Evolutionary conservation across 2,797 vertebrate species (phyloP), one percentile per base, ranked within the genome.

Genomic region (Xerus rutilus): DNA sequence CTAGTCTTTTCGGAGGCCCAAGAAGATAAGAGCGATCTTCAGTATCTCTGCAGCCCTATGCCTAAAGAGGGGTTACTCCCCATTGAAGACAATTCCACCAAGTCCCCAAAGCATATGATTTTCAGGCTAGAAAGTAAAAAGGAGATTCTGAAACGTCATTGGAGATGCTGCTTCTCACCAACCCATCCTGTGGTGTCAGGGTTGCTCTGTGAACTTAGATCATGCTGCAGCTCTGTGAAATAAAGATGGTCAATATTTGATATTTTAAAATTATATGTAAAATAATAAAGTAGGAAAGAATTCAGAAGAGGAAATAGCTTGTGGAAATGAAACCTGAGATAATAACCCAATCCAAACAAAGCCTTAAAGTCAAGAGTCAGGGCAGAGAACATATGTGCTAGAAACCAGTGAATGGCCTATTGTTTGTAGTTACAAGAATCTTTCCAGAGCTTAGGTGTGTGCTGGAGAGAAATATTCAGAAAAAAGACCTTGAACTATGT

Each of bases 251-350:
- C 74, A 94, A 43, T 52, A 72, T 81, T 52, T 47, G 28, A 62
- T 91, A 70, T 35, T 92, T 96, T 28, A 82, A 95, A 92, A 69
- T 77, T 49, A 78, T 15, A 47, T 47, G 30, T 57, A 67, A 79
- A 79, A 45, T 25, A 84, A 52, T 59, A 74, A 95, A 90, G 70
- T 23, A 91, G 89, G 20, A 81, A 76, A 84, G 47, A 57, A 76
- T 43, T 85, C 81, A 67, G 74, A 64, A 89, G 83, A 69, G 47
- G 28, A 83, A 92, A 72, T 9, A 82, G 20, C 21, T 67, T 39
- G 25, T 84, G 11, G 69, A 83, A 78, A 79, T 93, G 17, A 94
- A 94, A 70, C 23, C 47, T 52, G 86, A 83, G 94, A 43, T 47
- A 85, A 49, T 69, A 86, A 93, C 43, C 69, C 18, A 45, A 76